A percentile compares a stretch with the other conserved stretches of the same genome.
Evolutionary conservation across 2,113 vertebrate genomes (phyloP).

Genomic region (Otolemur garnettii): DNA sequence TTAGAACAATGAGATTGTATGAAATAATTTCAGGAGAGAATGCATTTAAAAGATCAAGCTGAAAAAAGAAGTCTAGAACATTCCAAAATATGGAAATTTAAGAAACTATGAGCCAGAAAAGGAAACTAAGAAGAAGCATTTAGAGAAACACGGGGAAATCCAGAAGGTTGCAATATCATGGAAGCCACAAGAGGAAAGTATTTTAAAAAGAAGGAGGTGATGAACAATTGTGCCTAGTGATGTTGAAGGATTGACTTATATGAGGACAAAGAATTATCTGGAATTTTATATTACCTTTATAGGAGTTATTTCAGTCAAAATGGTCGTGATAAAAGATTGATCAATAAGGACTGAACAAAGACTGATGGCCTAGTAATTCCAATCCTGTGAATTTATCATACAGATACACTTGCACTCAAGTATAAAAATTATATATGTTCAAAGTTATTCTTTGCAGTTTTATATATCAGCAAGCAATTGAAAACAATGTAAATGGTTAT

Average conservation of each 20-base stretch:
- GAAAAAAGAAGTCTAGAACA: background rate
- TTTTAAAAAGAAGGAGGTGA: background rate
- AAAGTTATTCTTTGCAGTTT: background rate
- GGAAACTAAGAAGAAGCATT: background rate
- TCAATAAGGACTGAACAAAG: background rate
- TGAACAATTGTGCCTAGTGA: background rate
- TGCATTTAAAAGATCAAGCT: background rate
- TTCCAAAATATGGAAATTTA: background rate
- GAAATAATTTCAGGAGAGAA: conserved; percentile 11
- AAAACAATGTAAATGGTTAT: background rate
- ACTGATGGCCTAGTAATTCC: background rate
- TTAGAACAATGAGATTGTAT: background rate
- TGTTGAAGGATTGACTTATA: background rate
- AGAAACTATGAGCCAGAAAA: conserved; percentile 18
- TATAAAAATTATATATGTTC: conserved; percentile 39
- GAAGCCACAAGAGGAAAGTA: background rate
- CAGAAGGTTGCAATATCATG: background rate
- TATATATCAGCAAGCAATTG: background rate
- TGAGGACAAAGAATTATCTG: conserved; percentile 28
- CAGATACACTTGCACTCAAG: background rate
- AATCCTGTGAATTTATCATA: conserved; percentile 10
- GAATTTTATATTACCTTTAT: conserved; percentile 21
- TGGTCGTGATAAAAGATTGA: background rate
- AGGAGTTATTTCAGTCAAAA: conserved; percentile 48
- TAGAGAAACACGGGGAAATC: background rate